phyloP scores from a whole-genome alignment of 2,113 vertebrate species.

The Gadus chalcogrammus region DNA sequence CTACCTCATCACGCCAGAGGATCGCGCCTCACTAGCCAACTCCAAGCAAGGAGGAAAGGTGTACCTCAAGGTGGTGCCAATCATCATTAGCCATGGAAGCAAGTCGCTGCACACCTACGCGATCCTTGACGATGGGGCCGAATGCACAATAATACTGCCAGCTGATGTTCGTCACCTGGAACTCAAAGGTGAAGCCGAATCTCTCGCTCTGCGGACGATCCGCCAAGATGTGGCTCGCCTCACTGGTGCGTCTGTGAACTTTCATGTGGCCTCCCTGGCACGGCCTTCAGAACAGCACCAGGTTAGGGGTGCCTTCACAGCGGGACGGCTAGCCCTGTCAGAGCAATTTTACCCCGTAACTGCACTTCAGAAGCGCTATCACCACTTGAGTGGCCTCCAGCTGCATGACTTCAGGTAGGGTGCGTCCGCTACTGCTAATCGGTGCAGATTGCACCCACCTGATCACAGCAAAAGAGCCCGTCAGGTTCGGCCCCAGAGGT shows the following conservation, averaged over 20 bases:
- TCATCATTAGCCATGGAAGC: not conserved
- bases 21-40: not conserved
- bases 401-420: conserved; percentile 1
- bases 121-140: not conserved
- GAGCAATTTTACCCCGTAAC: no score
- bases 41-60: not conserved
- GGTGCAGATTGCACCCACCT: not conserved
- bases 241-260: no score
- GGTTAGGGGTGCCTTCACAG: no score
- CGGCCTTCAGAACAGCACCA: no score
- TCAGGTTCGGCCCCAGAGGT: no score
- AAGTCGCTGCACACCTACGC: not conserved
- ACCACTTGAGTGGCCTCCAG: no score
- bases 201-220: no score
- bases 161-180: not conserved
- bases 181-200: no score
- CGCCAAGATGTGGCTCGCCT: no score
- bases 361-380: not conserved
- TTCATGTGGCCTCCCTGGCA: no score
- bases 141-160: not conserved
- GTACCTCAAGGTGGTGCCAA: conserved; percentile 2
- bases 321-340: no score
- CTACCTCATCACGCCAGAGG: not conserved
- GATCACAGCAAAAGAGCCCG: not conserved
- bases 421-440: no score